Base-by-base conservation (phyloP, 2,888 invertebrate species). In the Noctua janthina region DNA sequence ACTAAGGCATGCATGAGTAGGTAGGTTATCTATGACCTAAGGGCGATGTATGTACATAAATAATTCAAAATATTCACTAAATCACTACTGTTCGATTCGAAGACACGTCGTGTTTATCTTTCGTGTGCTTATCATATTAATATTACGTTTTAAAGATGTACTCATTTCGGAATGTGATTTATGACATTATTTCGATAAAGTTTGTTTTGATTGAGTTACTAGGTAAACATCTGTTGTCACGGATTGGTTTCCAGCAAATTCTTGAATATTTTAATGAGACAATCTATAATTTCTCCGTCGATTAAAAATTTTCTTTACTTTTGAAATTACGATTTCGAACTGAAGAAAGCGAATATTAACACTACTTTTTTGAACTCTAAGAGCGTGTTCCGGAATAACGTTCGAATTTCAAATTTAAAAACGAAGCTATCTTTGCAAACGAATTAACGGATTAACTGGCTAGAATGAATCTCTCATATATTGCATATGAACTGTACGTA, bases 171-270 rank as follows among this genome's bases (percentile, higher is more conserved):
- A 74, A 67, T 70, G 23, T 51, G 77, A 70, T 71, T 29, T 35
- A 49, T 56, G 56, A 74, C 13, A 54, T 68, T 46, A 78, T 51
- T 51, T 68, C 17, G 74, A 84, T 84, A 78, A 68, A 39, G 20
- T 77, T 74, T 66, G 59, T 77, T 84, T 77, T 77, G 67, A 72
- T 77, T 72, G n/a, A n/a, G 46, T 66, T 72, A 51, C 62, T 62
- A 51, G 4, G 64, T 17, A 43, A 69, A 64, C n/a, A 29, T 72
- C 10, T n/a, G 20, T 74, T 73, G 39, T 62, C 15, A 17, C 39
- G 4, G 23, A 75, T 66, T 73, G 1, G 54, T 67, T 76, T 15
- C 0, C 29, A 29, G 29, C n/a, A 39, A 17, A 59, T 62, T 73
- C 59, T 74, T 1, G 76, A 69, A 72, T 2, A 15, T 80, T 70